These are phyloP conservation scores for Chaetodon trifasciatus DNA, from an alignment of 2,797 vertebrate species.

Conservation along the genomic window DNA sequence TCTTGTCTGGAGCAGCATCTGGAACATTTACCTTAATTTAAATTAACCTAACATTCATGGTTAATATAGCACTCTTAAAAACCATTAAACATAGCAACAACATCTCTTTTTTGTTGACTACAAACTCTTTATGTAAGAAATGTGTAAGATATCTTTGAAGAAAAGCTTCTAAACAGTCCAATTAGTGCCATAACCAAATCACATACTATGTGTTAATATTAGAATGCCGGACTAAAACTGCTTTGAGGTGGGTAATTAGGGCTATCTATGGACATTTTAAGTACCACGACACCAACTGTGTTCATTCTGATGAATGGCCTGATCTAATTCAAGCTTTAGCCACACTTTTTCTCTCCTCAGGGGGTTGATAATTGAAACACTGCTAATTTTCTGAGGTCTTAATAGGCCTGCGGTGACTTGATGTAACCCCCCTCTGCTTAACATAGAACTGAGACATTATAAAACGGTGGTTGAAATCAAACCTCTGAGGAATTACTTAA, in stretches of 20 bases:
- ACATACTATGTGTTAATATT: slow-evolving; percentile 39
- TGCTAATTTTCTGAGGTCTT: slow-evolving; percentile 77
- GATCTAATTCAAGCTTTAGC: slow-evolving; percentile 75
- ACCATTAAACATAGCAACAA: background rate
- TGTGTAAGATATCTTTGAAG: background rate
- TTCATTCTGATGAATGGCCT: slow-evolving; percentile 70
- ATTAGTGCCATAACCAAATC: slow-evolving; percentile 33
- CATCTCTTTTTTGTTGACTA: background rate
- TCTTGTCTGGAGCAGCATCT: background rate
- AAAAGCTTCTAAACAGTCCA: slow-evolving; percentile 28
- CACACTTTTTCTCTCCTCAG: slow-evolving; percentile 63
- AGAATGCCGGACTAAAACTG: slow-evolving; percentile 28
- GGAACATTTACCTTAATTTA: slow-evolving; percentile 6
- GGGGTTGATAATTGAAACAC: slow-evolving; percentile 78
- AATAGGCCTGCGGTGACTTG: slow-evolving; percentile 69
- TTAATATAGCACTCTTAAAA: background rate
- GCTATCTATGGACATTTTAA: slow-evolving; percentile 65
- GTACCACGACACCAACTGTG: slow-evolving; percentile 47
- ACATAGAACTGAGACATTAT: slow-evolving; percentile 63
- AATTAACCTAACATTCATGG: background rate
- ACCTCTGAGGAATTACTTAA: slow-evolving; percentile 56
- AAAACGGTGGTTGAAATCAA: slow-evolving; percentile 60
- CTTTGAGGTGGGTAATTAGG: slow-evolving; percentile 60
- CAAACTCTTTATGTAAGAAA: background rate
- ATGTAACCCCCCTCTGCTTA: slow-evolving; percentile 68